Conservation (phyloP, 2,888 invertebrate genomes). For the Philhelius pedissequus region DNA sequence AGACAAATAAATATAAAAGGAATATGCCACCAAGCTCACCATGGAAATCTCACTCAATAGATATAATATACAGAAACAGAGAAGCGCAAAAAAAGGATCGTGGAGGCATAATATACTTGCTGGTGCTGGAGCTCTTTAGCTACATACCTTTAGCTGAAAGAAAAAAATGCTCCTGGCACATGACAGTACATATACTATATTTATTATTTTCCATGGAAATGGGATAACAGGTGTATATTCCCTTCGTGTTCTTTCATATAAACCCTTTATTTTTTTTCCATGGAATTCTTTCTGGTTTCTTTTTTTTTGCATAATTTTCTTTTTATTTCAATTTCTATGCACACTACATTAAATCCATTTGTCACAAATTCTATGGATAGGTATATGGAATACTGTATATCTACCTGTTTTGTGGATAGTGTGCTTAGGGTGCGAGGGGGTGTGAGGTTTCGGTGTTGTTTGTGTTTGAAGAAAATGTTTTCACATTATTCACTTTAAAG, state of each 20-base stretch:
- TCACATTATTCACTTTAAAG: conserved; percentile 57
- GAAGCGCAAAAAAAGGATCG: neutral
- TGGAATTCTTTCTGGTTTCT: conserved; percentile 10
- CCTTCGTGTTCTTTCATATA: conserved; percentile 17
- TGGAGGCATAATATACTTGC: neutral
- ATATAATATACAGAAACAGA: neutral
- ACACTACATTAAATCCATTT: conserved; percentile 59
- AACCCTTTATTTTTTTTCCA: conserved; percentile 30
- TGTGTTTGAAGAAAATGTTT: conserved; percentile 32
- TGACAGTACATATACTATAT: conserved; percentile 39
- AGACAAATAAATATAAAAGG: conserved; percentile 54
- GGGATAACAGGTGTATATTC: conserved; percentile 61
- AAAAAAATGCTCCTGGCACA: conserved; percentile 44
- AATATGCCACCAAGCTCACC: conserved; percentile 13
- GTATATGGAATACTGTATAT: neutral
- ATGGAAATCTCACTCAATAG: neutral
- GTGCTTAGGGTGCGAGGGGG: neutral
- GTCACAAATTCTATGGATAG: conserved; percentile 34
- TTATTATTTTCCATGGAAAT: conserved; percentile 53
- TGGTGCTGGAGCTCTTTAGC: neutral
- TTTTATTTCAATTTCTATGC: conserved; percentile 6
- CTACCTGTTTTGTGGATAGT: neutral
- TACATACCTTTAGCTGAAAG: neutral
- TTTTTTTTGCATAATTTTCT: neutral
- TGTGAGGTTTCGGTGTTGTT: neutral